Evolutionary conservation across 2,113 vertebrate genomes (phyloP).

Genomic region (Pteronura brasiliensis): DNA sequence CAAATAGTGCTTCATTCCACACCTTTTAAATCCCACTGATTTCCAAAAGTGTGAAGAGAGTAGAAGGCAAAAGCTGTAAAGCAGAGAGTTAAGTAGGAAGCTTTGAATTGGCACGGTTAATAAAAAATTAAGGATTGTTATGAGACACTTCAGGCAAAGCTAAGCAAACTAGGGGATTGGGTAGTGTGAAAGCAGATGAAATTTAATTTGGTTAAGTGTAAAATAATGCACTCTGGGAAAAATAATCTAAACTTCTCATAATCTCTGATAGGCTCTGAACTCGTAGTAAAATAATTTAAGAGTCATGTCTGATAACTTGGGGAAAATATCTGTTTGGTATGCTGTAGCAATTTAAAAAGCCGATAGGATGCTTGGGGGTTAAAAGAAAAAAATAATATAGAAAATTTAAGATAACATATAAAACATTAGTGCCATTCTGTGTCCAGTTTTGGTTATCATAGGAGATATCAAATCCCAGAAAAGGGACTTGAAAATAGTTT

Average conservation of each 20-base stretch:
- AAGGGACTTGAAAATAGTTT: constrained; percentile 50
- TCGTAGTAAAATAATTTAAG: constrained; percentile 60
- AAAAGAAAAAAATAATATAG: constrained; percentile 47
- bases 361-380: constrained; percentile 52
- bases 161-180: constrained; percentile 51
- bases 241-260: constrained; percentile 69
- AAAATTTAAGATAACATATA: constrained; percentile 61
- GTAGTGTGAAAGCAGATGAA: constrained; percentile 52
- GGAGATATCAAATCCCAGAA: constrained; percentile 55
- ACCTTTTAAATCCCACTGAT: not conserved
- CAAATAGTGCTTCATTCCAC: not conserved
- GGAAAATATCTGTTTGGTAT: constrained; percentile 56
- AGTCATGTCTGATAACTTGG: constrained; percentile 65
- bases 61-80: not conserved
- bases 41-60: not conserved
- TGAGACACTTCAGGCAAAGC: constrained; percentile 61
- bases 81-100: constrained; percentile 18
- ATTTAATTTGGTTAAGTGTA: constrained; percentile 73
- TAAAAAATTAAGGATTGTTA: constrained; percentile 73
- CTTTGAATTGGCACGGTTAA: constrained; percentile 43
- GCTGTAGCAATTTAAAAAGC: constrained; percentile 60
- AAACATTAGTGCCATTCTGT: constrained; percentile 68
- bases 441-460: constrained; percentile 54
- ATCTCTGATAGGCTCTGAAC: constrained; percentile 66
- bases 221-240: constrained; percentile 70